Conservation (phyloP, 2,797 vertebrate species). For the Rhyacichthys aspro region DNA sequence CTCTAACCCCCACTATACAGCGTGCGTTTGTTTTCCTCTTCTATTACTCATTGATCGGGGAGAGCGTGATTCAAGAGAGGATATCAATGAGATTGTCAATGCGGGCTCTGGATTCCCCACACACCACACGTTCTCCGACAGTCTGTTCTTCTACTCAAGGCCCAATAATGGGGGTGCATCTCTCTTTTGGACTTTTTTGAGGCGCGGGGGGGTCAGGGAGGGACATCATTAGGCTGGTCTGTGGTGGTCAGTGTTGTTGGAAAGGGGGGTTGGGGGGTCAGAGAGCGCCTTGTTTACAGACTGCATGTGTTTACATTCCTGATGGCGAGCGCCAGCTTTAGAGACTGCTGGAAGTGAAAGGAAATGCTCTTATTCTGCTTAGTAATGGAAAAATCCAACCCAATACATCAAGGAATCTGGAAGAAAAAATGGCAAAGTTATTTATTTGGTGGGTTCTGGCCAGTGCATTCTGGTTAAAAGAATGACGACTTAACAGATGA, state of each 20-base stretch:
- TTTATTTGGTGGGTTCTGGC: constrained; percentile 72
- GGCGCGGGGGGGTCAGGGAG: constrained; percentile 58
- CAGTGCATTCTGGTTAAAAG: constrained; percentile 63
- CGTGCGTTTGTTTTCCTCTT: constrained; percentile 58
- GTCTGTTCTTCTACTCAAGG: constrained; percentile 52
- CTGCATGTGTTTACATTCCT: constrained; percentile 86
- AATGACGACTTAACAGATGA: constrained; percentile 63
- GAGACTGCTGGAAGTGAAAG: constrained; percentile 81
- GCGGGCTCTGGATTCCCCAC: constrained; percentile 17
- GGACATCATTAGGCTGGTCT: constrained; percentile 75
- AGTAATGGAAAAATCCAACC: constrained; percentile 83
- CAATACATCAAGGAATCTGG: constrained; percentile 71
- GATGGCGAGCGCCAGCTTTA: constrained; percentile 79
- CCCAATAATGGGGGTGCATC: constrained; percentile 66
- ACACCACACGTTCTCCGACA: constrained; percentile 38
- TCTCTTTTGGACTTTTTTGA: constrained; percentile 52
- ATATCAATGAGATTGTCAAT: constrained; percentile 41
- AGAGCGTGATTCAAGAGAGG: constrained; percentile 39
- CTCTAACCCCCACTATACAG: constrained; percentile 42
- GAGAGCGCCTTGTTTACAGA: constrained; percentile 84
- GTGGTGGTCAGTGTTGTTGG: constrained; percentile 74
- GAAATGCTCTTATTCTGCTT: constrained; percentile 85
- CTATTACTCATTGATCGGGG: constrained; percentile 59
- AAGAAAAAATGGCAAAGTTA: constrained; percentile 52
- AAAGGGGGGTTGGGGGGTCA: constrained; percentile 73